Conservation (phyloP, 2,113 vertebrate genomes). For the Muntiacus reevesi region DNA sequence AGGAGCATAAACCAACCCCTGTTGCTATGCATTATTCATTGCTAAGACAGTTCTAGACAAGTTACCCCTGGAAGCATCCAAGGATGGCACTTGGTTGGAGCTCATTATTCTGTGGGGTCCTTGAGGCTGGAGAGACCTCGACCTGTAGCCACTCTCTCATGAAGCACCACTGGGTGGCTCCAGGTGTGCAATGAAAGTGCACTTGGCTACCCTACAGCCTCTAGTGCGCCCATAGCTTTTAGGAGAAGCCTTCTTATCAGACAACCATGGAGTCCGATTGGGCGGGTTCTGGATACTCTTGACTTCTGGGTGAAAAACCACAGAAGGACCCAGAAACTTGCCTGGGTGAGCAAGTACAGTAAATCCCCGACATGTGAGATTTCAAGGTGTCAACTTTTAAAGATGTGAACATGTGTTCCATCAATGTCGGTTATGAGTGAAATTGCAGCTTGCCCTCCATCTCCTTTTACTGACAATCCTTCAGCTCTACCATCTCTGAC, state of each 20-base stretch:
- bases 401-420: not conserved
- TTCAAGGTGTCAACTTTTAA: not conserved
- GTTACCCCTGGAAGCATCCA: not conserved
- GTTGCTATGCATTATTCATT: not conserved
- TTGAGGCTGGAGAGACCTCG: not conserved
- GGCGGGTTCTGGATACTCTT: not conserved
- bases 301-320: not conserved
- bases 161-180: not conserved
- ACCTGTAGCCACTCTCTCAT: not conserved
- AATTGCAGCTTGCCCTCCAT: not conserved
- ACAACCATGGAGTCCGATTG: accelerated
- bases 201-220: no score
- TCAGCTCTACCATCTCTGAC: not conserved
- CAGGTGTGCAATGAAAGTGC: not conserved
- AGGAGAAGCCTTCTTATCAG: not conserved
- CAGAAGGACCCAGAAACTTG: not conserved
- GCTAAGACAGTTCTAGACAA: not conserved
- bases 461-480: not conserved
- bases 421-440: not conserved
- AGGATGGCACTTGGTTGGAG: not conserved
- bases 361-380: not conserved
- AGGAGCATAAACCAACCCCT: not conserved
- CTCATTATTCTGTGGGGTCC: not conserved
- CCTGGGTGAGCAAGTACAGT: not conserved
- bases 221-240: not conserved